Percentiles rank a stretch among this genome's conserved stretches.
These are phyloP conservation scores for Paratrypauchen microcephalus DNA, from an alignment of 2,797 vertebrate genomes.

Conservation along the genomic window DNA sequence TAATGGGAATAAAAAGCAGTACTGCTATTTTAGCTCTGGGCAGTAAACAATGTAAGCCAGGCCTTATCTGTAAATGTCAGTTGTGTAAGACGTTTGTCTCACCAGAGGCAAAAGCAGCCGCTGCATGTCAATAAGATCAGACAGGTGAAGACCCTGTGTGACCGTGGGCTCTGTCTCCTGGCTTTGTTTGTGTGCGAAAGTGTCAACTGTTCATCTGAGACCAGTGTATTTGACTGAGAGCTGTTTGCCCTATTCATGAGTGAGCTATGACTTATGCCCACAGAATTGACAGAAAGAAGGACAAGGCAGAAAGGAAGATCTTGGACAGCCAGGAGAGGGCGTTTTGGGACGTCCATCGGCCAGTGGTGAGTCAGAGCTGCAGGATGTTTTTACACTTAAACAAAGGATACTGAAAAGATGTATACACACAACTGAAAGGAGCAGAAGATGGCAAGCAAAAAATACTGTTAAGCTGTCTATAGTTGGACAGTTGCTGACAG, in stretches of 20 bases:
- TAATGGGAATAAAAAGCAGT: conserved; percentile 5
- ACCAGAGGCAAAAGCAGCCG: conserved; percentile 24
- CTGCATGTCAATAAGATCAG: conserved; percentile 32
- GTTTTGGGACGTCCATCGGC: conserved; percentile 97
- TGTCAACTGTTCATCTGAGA: background rate
- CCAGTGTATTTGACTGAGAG: conserved; percentile 14
- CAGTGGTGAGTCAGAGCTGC: conserved; percentile 83
- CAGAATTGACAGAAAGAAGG: conserved; percentile 96
- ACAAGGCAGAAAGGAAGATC: conserved; percentile 97
- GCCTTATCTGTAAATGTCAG: conserved; percentile 52
- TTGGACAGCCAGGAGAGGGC: conserved; percentile 96
- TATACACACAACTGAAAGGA: conserved; percentile 17
- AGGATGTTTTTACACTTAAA: background rate
- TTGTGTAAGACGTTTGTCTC: conserved; percentile 51
- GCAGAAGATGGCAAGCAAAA: background rate
- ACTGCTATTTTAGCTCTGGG: conserved; percentile 8
- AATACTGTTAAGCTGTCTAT: background rate
- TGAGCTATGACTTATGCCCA: conserved; percentile 34
- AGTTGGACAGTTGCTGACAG: conserved; percentile 18
- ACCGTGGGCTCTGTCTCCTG: conserved; percentile 24
- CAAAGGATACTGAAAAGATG: background rate
- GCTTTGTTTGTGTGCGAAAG: background rate
- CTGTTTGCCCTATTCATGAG: background rate
- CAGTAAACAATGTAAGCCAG: conserved; percentile 22
- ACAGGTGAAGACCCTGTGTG: conserved; percentile 42